phyloP scores from a whole-genome alignment of 2,888 invertebrate genomes.

The Parasteatoda lunata region DNA sequence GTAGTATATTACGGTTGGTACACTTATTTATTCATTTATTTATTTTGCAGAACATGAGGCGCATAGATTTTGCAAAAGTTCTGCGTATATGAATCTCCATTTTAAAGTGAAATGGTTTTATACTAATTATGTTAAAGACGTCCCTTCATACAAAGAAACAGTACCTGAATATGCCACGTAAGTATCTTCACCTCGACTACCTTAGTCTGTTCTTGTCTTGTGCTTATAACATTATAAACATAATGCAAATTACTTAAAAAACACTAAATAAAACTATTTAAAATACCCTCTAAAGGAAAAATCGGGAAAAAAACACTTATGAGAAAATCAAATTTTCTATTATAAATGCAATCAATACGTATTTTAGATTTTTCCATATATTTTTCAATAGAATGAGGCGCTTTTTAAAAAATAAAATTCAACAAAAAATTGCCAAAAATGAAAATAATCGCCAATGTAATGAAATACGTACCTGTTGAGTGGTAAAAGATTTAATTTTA shows the following conservation, averaged over 20 bases:
- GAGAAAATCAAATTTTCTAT: background rate
- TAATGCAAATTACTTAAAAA: background rate
- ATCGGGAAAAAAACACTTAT: background rate
- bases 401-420: too few relatives aligned
- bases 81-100: constrained; percentile 99
- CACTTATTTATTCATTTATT: background rate
- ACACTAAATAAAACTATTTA: background rate
- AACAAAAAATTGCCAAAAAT: too few relatives aligned
- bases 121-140: constrained; percentile 97
- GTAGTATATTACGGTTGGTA: too few relatives aligned
- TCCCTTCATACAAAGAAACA: constrained; percentile 94
- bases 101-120: constrained; percentile 99
- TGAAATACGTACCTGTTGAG: too few relatives aligned
- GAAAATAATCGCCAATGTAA: too few relatives aligned
- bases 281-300: background rate
- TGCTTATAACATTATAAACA: background rate
- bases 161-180: constrained; percentile 97
- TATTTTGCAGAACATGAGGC: constrained; percentile 88
- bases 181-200: constrained; percentile 72
- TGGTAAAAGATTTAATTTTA: too few relatives aligned
- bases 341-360: too few relatives aligned
- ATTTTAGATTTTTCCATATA: too few relatives aligned
- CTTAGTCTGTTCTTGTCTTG: background rate
- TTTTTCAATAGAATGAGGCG: too few relatives aligned
- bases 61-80: constrained; percentile 95